Base-by-base conservation (phyloP, 2,888 invertebrate genomes). In the Esperia sulphurella region DNA sequence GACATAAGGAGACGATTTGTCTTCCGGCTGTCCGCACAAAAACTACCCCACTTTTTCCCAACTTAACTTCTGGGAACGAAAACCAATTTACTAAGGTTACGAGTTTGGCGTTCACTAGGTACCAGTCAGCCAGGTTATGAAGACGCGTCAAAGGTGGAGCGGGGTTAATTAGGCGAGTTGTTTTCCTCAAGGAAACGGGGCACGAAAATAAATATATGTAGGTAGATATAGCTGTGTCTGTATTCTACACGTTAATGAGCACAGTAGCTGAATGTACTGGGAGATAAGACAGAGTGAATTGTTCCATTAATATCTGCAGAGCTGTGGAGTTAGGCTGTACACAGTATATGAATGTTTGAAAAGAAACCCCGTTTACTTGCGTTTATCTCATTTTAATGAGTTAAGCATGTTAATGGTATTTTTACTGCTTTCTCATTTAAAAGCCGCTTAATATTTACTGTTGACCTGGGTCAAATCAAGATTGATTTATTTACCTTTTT, bases 1-100 rank as follows among this genome's bases (percentile, higher is more conserved):
- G 71, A 71, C 71, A 58, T 58, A 53, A 50, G 54, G 52, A 56
- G 54, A 63, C 70, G 53, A 71, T 74, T 71, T 63, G 60, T 74
- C 72, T 68, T 60, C 53, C 52, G 43, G 28, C 52, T 57, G 13
- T 41, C 41, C 35, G 50, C 52, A 58, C 65, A 67, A 71, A 71
- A 71, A 68, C 66, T 58, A 57, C 57, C 51, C 54, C 51, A 49
- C 61, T 65, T 8, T 70, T 65, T 65, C 56, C 51, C 49, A 39
- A 50, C 59, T 61, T 59, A 61, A 65, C 59, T 62, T 37, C 2
- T 37, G 12, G 37, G 13, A 10, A 33, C 33, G 8, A 10, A 6
- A 33, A 8, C 9, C 33, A 33, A 33, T 37, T 37, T 7, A 2
- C 31, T 31, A 31, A 31, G 14, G 21, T 21, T 21, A 14, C 21